A percentile compares a stretch with the other conserved stretches of the same genome.
phyloP scores from a whole-genome alignment of 2,797 vertebrate genomes.

The Chaunax sp. region DNA sequence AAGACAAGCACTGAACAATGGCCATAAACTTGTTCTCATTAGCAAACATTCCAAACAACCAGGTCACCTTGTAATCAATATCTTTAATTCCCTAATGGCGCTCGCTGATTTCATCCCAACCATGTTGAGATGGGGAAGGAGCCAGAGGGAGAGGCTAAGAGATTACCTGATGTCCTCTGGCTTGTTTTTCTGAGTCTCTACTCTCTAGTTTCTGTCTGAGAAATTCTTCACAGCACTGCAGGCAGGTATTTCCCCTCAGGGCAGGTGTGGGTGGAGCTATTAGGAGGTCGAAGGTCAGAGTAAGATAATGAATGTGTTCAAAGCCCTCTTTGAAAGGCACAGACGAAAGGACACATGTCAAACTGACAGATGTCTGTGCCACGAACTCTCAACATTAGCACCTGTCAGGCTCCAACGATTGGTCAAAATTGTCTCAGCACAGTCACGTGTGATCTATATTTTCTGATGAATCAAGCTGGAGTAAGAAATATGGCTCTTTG shows the following conservation, averaged over 20 bases:
- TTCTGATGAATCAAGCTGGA: background rate
- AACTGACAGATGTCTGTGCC: slow-evolving; percentile 18
- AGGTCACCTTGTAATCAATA: slow-evolving; percentile 70
- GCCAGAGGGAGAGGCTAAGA: slow-evolving; percentile 22
- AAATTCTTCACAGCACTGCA: slow-evolving; percentile 24
- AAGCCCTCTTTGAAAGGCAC: slow-evolving; percentile 22
- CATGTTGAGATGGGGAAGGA: slow-evolving; percentile 39
- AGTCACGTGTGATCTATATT: background rate
- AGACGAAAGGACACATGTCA: slow-evolving; percentile 29
- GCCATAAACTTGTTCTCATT: slow-evolving; percentile 65
- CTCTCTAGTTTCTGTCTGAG: slow-evolving; percentile 45
- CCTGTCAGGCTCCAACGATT: background rate
- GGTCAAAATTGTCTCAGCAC: background rate
- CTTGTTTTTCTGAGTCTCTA: slow-evolving; percentile 42
- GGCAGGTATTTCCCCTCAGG: slow-evolving; percentile 63
- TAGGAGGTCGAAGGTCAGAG: slow-evolving; percentile 55
- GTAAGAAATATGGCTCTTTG: background rate
- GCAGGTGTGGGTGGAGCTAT: slow-evolving; percentile 40
- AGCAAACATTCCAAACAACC: slow-evolving; percentile 65
- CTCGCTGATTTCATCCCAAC: slow-evolving; percentile 32
- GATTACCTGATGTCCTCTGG: slow-evolving; percentile 46
- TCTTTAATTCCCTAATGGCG: slow-evolving; percentile 76
- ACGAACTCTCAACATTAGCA: background rate
- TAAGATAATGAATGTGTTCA: slow-evolving; percentile 43
- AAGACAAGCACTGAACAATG: slow-evolving; percentile 60